These are phyloP conservation scores for Rhodinocichla rosea DNA, from an alignment of 2,113 vertebrate genomes.

Conservation along the genomic window DNA sequence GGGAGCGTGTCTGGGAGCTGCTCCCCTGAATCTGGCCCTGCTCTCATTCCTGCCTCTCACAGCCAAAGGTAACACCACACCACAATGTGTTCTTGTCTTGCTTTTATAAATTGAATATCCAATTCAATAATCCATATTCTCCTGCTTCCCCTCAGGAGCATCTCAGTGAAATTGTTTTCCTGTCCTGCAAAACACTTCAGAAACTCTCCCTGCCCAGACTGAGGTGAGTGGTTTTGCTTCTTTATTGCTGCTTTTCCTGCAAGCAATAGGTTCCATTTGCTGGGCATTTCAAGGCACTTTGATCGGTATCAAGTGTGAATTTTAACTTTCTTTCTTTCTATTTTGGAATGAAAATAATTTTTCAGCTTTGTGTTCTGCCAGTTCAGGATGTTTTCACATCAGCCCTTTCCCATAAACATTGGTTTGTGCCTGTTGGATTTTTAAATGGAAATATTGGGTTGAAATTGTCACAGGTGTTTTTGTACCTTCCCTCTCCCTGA, in stretches of 20 bases:
- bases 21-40: background rate
- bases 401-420: background rate
- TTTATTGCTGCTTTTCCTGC: background rate
- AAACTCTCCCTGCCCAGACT: background rate
- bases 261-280: background rate
- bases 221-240: background rate
- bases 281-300: background rate
- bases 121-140: background rate
- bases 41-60: background rate
- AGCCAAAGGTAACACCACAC: background rate
- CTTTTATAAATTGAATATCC: background rate
- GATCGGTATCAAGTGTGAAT: background rate
- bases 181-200: background rate
- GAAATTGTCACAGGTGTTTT: background rate
- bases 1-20: background rate
- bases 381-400: background rate
- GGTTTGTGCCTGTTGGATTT: background rate
- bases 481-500: background rate
- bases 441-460: background rate
- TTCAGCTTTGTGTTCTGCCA: background rate
- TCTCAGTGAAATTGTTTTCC: slow-evolving; percentile 1
- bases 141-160: background rate
- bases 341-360: background rate
- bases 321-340: background rate
- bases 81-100: background rate